These are phyloP conservation scores for Poecile montanus DNA, from an alignment of 2,797 vertebrate genomes.

Conservation along the genomic window DNA sequence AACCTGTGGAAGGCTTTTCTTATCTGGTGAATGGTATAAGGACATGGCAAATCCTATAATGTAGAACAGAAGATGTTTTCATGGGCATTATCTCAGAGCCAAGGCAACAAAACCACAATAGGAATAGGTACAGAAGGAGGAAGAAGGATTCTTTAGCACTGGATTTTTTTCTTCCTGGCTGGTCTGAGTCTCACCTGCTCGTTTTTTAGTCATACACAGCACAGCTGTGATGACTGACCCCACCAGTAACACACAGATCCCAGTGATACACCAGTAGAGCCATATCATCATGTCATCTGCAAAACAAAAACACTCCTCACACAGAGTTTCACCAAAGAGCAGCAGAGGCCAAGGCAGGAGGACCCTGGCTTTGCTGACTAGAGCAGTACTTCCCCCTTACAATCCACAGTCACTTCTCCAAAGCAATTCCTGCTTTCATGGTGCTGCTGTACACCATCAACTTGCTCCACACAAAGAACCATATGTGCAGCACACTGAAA, in stretches of 20 bases:
- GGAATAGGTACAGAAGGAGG: neutral
- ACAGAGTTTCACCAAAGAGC: neutral
- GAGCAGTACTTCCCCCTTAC: neutral
- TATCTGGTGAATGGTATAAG: neutral
- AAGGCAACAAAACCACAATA: neutral
- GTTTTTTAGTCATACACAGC: conserved; percentile 70
- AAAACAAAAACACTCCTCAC: neutral
- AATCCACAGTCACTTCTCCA: neutral
- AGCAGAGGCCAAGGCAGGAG: neutral
- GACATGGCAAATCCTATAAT: neutral
- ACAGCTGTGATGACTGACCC: conserved; percentile 64
- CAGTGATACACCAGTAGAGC: conserved; percentile 68
- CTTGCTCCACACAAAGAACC: neutral
- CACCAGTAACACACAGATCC: conserved; percentile 71
- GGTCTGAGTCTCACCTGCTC: conserved; percentile 62
- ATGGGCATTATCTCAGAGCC: neutral
- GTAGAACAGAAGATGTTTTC: neutral
- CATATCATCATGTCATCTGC: conserved; percentile 68
- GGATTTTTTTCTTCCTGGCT: neutral
- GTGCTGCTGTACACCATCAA: neutral
- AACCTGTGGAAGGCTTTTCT: neutral
- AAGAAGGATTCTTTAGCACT: neutral
- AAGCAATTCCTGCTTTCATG: neutral
- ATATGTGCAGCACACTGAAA: neutral
- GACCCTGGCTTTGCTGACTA: neutral